Evolutionary conservation across 2,113 vertebrate species (phyloP), one percentile per base, ranked within the genome.

Genomic region (Osmerus mordax): DNA sequence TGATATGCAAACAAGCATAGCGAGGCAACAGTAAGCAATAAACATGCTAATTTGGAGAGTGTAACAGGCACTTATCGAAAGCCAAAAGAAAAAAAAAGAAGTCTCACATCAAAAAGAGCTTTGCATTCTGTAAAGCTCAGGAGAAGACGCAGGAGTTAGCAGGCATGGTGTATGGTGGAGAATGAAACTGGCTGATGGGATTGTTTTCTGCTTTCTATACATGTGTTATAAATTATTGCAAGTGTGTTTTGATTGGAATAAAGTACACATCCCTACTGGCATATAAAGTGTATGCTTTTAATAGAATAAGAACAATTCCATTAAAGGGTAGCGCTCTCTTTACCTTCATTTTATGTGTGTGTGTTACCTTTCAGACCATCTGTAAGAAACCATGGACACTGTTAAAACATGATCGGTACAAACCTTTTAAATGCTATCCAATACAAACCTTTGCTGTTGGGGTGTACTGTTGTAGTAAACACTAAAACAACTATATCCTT

Each of bases 21-120:
- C 84, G 54, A 79, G 82, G 83, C 88, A 84, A 87, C 83, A 83
- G 78, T 86, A 84, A 90, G 87, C 82, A 91, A 91, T 92, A 92
- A 91, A 91, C 91, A 92, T 91, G 90, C 85, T 90, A 91, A 92
- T 92, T 90, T 83, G 81, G 73, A 72, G 76, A 82, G 78, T 86
- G 82, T 82, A 84, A 83, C 78, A 77, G 82, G 77, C 87, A 86
- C 74, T 91, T 91, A 89, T 91, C 85, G 67, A 68, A 80, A 72
- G 70, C 60, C 60, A 21, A 21, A 12, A 64, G 41, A 65, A 68
- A 85, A 83, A 5, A 36, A 36, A 36, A 32, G 71, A 77, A 78
- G 78, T 66, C 77, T 64, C 73, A 65, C 76, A 70, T 78, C 71
- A 81, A 67, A 86, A 86, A 77, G 78, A 69, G 70, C 82, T 84